phyloP scores from a whole-genome alignment of 2,113 vertebrate species.

The Scatophagus argus region DNA sequence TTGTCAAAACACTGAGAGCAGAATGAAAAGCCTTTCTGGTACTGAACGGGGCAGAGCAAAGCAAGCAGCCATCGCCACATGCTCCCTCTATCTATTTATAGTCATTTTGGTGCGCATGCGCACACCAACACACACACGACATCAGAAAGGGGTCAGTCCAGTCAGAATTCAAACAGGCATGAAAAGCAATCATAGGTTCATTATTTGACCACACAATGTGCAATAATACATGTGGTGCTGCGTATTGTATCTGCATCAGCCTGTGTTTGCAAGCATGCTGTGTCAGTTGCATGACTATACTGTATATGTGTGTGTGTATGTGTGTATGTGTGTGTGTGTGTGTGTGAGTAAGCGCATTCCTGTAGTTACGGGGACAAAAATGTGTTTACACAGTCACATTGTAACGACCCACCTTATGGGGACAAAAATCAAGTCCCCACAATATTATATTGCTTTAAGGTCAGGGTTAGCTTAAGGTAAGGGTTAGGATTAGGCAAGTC shows the following conservation, averaged over 20 bases:
- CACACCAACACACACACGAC: conserved; percentile 22
- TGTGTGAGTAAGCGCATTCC: not conserved
- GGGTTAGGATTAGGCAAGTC: too few relatives aligned
- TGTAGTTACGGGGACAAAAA: too few relatives aligned
- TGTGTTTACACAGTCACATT: too few relatives aligned
- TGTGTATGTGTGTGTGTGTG: not conserved
- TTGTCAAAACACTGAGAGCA: conserved; percentile 13
- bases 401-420: too few relatives aligned
- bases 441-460: too few relatives aligned
- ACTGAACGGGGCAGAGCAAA: conserved; percentile 28
- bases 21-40: conserved; percentile 34
- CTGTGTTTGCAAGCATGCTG: not conserved
- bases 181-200: conserved; percentile 27
- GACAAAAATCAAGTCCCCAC: too few relatives aligned
- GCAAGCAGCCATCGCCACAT: conserved; percentile 46
- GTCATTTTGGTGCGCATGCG: conserved; percentile 38
- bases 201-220: conserved; percentile 2
- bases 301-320: not conserved
- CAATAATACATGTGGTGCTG: not conserved
- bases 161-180: conserved; percentile 46
- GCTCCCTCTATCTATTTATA: conserved; percentile 66
- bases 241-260: not conserved
- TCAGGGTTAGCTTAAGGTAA: too few relatives aligned
- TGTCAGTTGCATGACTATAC: too few relatives aligned
- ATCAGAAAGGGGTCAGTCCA: conserved; percentile 41